Percentiles rank a stretch among this genome's conserved stretches.
Evolutionary conservation across 1,140 invertebrate genomes (phyloP).

Genomic region (Elymnias hypermnestra): DNA sequence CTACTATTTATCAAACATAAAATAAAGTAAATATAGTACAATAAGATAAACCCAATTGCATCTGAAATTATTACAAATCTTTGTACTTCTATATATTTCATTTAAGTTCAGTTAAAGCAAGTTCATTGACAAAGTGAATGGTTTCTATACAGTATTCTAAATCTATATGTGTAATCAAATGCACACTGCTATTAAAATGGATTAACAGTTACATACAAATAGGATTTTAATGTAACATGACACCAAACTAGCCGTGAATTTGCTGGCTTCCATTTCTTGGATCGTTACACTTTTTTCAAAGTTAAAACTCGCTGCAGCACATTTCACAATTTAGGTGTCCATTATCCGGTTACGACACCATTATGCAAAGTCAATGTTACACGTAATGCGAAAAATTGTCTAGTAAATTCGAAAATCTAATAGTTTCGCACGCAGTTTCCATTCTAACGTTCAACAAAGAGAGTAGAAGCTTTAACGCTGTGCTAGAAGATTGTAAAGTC

Average conservation of each 20-base stretch:
- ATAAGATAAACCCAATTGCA: no score
- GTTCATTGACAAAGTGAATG: no score
- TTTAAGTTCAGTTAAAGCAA: no score
- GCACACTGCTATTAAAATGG: no score
- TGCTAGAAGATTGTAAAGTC: background rate
- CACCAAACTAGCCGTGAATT: background rate
- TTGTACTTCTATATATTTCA: no score
- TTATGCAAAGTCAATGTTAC: background rate
- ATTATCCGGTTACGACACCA: background rate
- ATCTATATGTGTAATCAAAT: no score
- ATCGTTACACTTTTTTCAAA: constrained; percentile 1
- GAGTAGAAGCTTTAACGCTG: background rate
- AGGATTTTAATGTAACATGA: background rate
- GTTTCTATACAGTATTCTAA: no score
- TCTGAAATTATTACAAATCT: no score
- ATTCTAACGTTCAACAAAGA: background rate
- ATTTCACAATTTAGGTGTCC: background rate
- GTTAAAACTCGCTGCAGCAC: background rate
- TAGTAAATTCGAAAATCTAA: background rate
- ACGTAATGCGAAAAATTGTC: background rate
- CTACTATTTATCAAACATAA: no score
- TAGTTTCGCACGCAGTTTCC: background rate
- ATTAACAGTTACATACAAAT: background rate
- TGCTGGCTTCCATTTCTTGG: background rate
- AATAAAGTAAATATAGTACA: no score